Percentiles rank a stretch among this genome's conserved stretches.
Conservation (phyloP, 2,888 invertebrate genomes). For the Synanthedon formicaeformis region DNA sequence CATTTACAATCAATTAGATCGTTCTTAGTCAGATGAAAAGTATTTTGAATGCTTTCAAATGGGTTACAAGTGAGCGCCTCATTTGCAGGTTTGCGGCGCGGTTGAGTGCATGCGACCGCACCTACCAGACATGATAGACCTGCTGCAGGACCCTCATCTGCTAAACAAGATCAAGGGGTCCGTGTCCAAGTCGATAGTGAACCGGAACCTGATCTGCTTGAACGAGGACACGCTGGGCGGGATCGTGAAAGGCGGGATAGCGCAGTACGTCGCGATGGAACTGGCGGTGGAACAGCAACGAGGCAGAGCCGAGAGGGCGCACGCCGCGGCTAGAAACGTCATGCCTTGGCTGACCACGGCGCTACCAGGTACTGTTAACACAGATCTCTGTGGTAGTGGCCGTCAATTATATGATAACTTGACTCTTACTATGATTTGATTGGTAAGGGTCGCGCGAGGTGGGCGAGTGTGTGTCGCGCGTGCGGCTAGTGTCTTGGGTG, state of each 20-base stretch:
- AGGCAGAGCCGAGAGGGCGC: slow-evolving; percentile 66
- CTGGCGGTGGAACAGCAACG: slow-evolving; percentile 88
- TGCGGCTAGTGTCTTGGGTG: slow-evolving; percentile 95
- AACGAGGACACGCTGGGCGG: slow-evolving; percentile 98
- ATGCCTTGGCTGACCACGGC: slow-evolving; percentile 84
- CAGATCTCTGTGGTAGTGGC: no score
- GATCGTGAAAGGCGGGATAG: slow-evolving; percentile 94
- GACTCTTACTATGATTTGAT: no score
- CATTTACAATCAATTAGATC: no score
- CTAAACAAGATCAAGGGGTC: slow-evolving; percentile 91
- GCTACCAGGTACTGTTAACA: not conserved
- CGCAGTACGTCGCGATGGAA: slow-evolving; percentile 93
- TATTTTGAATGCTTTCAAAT: no score
- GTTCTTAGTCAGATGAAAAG: no score
- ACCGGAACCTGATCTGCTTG: slow-evolving; percentile 73
- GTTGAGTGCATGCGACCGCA: slow-evolving; percentile 95
- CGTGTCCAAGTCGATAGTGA: slow-evolving; percentile 62
- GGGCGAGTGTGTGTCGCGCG: slow-evolving; percentile 94
- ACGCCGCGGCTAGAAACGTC: slow-evolving; percentile 26
- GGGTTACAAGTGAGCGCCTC: no score
- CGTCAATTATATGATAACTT: not conserved
- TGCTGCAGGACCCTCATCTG: slow-evolving; percentile 95
- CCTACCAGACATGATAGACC: slow-evolving; percentile 92
- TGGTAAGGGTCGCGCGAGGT: slow-evolving; percentile 83
- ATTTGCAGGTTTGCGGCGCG: slow-evolving; percentile 77